Percentiles rank a stretch among this genome's conserved stretches.
Conservation (phyloP, 2,888 invertebrate species). For the Leptopilina syphax region DNA sequence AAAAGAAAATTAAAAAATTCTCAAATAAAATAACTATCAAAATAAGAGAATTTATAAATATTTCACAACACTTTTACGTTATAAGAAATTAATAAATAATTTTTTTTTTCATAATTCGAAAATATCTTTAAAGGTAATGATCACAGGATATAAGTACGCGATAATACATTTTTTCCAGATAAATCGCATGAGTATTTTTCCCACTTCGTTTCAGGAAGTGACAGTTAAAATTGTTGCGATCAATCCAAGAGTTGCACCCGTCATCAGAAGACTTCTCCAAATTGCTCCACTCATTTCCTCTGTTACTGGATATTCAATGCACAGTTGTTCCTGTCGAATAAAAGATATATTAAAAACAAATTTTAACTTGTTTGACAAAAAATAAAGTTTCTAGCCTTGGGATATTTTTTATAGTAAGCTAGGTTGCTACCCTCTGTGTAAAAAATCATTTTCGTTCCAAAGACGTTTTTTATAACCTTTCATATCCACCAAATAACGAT, state of each 20-base stretch:
- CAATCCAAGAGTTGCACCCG: conserved; percentile 73
- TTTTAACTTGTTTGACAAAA: neutral
- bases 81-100: neutral
- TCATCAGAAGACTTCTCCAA: conserved; percentile 74
- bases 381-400: no score
- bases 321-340: conserved; percentile 71
- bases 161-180: conserved; percentile 52
- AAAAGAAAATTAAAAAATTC: conserved; percentile 36
- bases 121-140: conserved; percentile 60
- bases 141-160: conserved; percentile 72
- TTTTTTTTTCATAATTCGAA: conserved; percentile 8
- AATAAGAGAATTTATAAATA: neutral
- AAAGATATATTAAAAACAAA: neutral
- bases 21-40: conserved; percentile 45
- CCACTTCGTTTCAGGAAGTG: conserved; percentile 67
- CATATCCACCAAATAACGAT: no score
- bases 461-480: no score
- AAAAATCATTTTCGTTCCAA: no score
- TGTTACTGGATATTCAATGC: conserved; percentile 74
- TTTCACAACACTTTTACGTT: conserved; percentile 6
- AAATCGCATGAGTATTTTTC: conserved; percentile 53
- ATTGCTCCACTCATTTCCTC: conserved; percentile 75
- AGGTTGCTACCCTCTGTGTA: no score
- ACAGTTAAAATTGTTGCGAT: conserved; percentile 74
- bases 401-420: no score